Base-by-base conservation (phyloP, 2,888 invertebrate species). In the Amiota minor region DNA sequence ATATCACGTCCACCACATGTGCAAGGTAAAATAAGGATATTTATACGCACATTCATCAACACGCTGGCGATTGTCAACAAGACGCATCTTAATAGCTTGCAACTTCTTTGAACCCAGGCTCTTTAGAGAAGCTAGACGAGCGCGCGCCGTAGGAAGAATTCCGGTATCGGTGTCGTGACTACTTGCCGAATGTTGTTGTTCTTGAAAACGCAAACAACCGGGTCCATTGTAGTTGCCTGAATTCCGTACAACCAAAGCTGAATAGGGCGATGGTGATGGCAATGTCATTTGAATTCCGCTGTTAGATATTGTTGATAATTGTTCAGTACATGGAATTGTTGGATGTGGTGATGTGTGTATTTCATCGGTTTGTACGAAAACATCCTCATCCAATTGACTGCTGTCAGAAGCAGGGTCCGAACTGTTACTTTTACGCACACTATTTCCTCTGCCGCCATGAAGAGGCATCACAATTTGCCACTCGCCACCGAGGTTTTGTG, bases 61-160 rank as follows among this genome's bases (percentile, higher is more conserved):
- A 74, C 88, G 89, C 47, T 88, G 88, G 14, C 89, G 87, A 76
- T 89, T 87, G 77, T 89, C 89, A 1, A 92, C 91, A 49, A 93
- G 87, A 76, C 92, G 92, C 87, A 93, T 92, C 82, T 92, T 92
- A n/a, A 93, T 89, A 59, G 91, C 92, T 35, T 92, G 92, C 59
- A 94, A 88, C 85, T 93, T 94, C 79, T 93, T 93, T 0, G 93
- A 92, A n/a, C 94, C 93, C 75, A 94, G 88, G 80, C 93, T 93
- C 83, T 93, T 93, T 8, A 94, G 89, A 74, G 92, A 93, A 78
- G 92, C 92, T 1, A 94, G 88, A 64, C 93, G 90, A 1, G 93
- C 93, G 72, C 92, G 87, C 0, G 90, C 90, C 10, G 89, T 87
- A 11, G 90, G 90, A 75, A 90, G 75, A 46, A 90, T 82, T 16